phyloP scores from a whole-genome alignment of 2,888 invertebrate genomes.

The Eilema caniola region DNA sequence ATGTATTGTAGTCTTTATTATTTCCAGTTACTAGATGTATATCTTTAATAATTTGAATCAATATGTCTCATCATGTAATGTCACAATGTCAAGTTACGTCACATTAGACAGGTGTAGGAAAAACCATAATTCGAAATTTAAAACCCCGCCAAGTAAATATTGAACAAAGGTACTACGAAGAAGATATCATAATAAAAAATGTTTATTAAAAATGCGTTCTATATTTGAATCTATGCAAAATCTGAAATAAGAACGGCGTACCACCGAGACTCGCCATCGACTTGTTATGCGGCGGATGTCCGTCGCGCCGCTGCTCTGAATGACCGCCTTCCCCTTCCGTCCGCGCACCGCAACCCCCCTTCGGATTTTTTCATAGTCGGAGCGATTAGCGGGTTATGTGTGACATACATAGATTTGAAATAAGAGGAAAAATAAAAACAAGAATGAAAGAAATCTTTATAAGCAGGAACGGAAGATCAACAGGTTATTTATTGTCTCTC shows the following conservation, averaged over 20 bases:
- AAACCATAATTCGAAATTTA: slow-evolving; percentile 10
- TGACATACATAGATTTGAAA: background rate
- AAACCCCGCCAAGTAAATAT: slow-evolving; percentile 4
- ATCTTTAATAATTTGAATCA: too few relatives aligned
- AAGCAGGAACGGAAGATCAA: too few relatives aligned
- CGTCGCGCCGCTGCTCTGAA: slow-evolving; percentile 87
- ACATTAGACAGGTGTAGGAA: background rate
- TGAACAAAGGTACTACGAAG: background rate
- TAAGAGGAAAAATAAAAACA: background rate
- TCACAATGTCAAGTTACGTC: background rate
- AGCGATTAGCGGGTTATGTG: slow-evolving; percentile 53
- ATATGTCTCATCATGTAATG: background rate
- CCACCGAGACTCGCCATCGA: slow-evolving; percentile 80
- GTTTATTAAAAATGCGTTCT: slow-evolving; percentile 53
- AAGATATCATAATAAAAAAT: slow-evolving; percentile 27
- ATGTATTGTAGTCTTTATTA: too few relatives aligned
- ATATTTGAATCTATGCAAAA: slow-evolving; percentile 76
- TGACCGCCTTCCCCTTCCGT: slow-evolving; percentile 86
- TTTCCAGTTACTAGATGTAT: too few relatives aligned
- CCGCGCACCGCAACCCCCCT: slow-evolving; percentile 60
- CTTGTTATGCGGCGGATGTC: slow-evolving; percentile 88
- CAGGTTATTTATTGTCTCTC: too few relatives aligned
- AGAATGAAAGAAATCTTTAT: too few relatives aligned
- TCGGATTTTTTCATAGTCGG: slow-evolving; percentile 38
- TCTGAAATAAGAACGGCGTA: slow-evolving; percentile 77